Percentiles rank a stretch among this genome's conserved stretches.
Conservation (phyloP, 2,113 vertebrate genomes). For the Ceuthmochares aereus region DNA sequence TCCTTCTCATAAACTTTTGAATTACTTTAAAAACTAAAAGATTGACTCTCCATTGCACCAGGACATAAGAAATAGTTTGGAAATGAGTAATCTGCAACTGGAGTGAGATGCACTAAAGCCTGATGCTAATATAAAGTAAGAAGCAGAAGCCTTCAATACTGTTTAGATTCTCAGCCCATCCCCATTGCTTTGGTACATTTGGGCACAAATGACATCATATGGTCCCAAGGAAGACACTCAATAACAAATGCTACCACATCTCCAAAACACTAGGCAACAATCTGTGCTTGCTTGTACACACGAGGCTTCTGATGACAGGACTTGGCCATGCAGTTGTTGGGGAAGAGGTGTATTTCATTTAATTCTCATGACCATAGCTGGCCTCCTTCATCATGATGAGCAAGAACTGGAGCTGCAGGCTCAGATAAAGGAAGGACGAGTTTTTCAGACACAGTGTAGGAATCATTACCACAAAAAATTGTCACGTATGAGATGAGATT, state of each 20-base stretch:
- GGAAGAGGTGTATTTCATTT: background rate
- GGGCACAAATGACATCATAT: too few species aligned
- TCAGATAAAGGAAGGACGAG: background rate
- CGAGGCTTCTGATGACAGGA: background rate
- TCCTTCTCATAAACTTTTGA: constrained; percentile 12
- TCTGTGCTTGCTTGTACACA: background rate
- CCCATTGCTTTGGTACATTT: background rate
- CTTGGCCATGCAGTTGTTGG: background rate
- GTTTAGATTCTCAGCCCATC: background rate
- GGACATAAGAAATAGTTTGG: background rate
- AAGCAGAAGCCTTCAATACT: background rate
- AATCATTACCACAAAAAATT: background rate
- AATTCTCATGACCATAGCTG: background rate
- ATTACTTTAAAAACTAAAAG: background rate
- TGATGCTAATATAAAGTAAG: background rate
- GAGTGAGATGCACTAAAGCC: background rate
- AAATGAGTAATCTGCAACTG: background rate
- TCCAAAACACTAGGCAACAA: background rate
- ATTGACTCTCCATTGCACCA: background rate
- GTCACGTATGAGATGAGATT: background rate
- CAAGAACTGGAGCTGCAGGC: background rate
- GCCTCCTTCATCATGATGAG: background rate
- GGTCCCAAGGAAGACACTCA: background rate
- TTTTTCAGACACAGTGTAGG: background rate
- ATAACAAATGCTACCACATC: background rate